A percentile compares a stretch with the other conserved stretches of the same genome.
These are phyloP conservation scores for Pituophis catenifer DNA, from an alignment of 2,113 vertebrate genomes.

Conservation along the genomic window DNA sequence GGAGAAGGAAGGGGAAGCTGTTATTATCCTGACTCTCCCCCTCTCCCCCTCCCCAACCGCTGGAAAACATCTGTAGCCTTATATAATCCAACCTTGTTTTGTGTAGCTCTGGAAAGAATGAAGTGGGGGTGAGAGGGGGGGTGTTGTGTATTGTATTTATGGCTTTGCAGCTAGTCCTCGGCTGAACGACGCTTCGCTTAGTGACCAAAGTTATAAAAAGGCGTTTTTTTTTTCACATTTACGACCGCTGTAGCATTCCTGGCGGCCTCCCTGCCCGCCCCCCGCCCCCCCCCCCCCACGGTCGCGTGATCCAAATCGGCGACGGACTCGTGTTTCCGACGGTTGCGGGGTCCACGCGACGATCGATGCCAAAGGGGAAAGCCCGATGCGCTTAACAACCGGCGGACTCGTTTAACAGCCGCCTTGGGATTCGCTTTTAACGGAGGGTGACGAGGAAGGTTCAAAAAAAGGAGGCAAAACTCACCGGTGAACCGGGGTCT, in stretches of 20 bases:
- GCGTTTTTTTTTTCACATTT: too few species aligned
- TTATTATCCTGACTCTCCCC: not conserved
- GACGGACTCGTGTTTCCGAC: not conserved
- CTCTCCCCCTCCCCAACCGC: fast-evolving
- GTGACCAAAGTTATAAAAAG: not conserved
- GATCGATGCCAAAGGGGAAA: too few species aligned
- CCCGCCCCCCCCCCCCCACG: fast-evolving
- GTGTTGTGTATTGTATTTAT: not conserved
- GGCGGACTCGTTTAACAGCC: too few species aligned
- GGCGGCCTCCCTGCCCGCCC: too few species aligned
- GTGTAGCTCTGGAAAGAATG: not conserved
- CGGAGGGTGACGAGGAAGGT: too few species aligned
- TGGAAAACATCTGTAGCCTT: not conserved
- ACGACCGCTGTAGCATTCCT: too few species aligned
- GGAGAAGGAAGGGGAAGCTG: not conserved
- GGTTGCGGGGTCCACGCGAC: too few species aligned
- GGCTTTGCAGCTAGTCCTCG: not conserved
- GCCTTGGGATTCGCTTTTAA: too few species aligned
- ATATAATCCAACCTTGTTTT: not conserved
- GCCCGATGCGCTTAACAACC: too few species aligned
- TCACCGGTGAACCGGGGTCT: too few species aligned
- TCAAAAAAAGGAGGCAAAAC: too few species aligned
- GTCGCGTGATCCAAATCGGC: not conserved
- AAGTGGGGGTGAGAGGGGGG: not conserved
- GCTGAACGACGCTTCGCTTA: not conserved